Percentiles rank a stretch among this genome's conserved stretches.
Evolutionary conservation across 1,140 invertebrate genomes (phyloP).

Genomic region (Frieseomelitta varia): DNA sequence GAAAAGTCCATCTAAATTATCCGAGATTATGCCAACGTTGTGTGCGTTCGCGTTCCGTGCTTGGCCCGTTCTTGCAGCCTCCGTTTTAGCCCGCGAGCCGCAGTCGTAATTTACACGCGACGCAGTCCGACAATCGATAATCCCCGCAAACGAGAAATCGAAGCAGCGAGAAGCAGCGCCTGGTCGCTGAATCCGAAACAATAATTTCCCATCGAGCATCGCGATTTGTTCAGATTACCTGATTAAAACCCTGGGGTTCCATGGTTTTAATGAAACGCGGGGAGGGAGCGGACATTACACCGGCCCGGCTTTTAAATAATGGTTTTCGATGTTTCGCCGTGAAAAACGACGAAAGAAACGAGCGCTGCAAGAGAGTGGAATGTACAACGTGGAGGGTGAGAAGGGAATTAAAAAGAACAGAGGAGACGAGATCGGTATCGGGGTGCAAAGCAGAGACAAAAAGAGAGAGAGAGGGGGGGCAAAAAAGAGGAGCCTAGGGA

Average conservation of each 20-base stretch:
- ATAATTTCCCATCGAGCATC: constrained; percentile 9
- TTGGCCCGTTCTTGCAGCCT: neutral
- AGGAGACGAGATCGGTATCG: neutral
- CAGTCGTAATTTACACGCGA: neutral
- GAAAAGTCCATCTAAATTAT: neutral
- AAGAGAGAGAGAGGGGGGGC: neutral
- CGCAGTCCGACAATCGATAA: neutral
- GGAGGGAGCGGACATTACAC: constrained; percentile 37
- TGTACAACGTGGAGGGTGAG: neutral
- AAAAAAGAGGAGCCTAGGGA: neutral
- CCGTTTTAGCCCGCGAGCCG: too few relatives aligned
- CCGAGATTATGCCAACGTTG: too few relatives aligned
- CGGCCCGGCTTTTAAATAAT: constrained; percentile 42
- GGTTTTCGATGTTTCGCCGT: constrained; percentile 42
- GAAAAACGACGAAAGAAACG: constrained; percentile 12
- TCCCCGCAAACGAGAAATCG: neutral
- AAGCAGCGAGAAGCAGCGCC: too few relatives aligned
- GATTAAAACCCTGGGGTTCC: constrained; percentile 32
- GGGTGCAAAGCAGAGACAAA: neutral
- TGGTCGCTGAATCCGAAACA: neutral
- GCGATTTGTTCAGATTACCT: constrained; percentile 8
- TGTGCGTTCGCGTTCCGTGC: neutral
- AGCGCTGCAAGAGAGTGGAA: neutral
- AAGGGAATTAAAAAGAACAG: neutral
- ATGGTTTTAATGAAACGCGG: constrained; percentile 28